A percentile compares a stretch with the other conserved stretches of the same genome.
These are phyloP conservation scores for Cervus canadensis DNA, from an alignment of 2,113 vertebrate genomes.

Conservation along the genomic window DNA sequence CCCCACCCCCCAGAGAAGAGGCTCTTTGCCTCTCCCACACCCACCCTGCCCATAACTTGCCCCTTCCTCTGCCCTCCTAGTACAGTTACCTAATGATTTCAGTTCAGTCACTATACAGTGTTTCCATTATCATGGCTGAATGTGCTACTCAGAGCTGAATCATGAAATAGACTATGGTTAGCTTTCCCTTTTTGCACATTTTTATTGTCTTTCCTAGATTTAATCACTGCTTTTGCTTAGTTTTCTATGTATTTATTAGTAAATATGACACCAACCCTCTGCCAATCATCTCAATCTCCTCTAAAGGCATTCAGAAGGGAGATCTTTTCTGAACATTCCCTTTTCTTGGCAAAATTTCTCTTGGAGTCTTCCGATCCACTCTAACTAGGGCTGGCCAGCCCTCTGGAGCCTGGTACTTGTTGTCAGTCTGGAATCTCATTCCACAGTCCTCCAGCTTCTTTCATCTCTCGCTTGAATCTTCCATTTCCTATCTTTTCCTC, in stretches of 20 bases:
- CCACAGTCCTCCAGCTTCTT: neutral
- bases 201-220: neutral
- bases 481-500: neutral
- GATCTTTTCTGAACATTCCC: neutral
- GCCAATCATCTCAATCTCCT: neutral
- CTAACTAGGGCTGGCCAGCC: neutral
- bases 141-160: neutral
- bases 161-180: neutral
- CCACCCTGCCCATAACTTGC: neutral
- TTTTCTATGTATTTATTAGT: neutral
- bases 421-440: neutral
- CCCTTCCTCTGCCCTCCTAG: neutral
- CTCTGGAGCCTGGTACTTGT: neutral
- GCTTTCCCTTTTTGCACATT: neutral
- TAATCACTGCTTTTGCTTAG: conserved; percentile 26
- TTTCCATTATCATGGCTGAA: neutral
- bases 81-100: neutral
- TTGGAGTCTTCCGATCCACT: neutral
- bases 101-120: neutral
- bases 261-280: neutral
- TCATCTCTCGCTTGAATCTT: too few relatives aligned
- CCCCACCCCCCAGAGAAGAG: neutral
- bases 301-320: neutral
- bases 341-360: neutral
- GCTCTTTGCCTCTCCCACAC: neutral